phyloP scores from a whole-genome alignment of 2,113 vertebrate species.

The Oenanthe oenanthe region DNA sequence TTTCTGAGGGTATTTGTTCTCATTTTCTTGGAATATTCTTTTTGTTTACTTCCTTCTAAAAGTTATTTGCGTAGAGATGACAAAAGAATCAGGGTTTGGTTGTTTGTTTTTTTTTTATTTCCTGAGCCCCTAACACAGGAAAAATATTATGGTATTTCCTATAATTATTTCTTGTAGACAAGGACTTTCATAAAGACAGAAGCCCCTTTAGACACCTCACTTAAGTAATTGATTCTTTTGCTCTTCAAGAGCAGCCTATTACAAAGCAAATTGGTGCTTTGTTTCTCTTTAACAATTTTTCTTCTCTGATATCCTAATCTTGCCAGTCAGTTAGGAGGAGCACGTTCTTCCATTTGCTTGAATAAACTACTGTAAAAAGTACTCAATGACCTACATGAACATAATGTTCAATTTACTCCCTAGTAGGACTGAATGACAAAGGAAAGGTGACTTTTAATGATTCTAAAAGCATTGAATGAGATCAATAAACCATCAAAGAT shows the following conservation, averaged over 20 bases:
- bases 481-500: conserved; percentile 72
- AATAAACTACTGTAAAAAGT: conserved; percentile 65
- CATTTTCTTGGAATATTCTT: neutral
- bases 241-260: conserved; percentile 13
- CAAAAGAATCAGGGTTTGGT: neutral
- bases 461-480: conserved; percentile 64
- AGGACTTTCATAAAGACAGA: conserved; percentile 16
- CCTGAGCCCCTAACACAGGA: neutral
- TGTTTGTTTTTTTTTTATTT: neutral
- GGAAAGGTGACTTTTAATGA: conserved; percentile 72
- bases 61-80: neutral
- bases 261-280: conserved; percentile 39
- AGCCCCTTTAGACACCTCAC: neutral
- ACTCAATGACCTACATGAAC: conserved; percentile 59
- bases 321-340: conserved; percentile 19
- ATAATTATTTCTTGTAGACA: neutral
- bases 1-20: neutral
- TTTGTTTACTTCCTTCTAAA: neutral
- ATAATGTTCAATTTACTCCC: conserved; percentile 63
- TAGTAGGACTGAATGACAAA: conserved; percentile 60
- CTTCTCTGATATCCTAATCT: conserved; percentile 34
- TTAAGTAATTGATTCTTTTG: conserved; percentile 27
- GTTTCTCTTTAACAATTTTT: conserved; percentile 33
- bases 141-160: neutral
- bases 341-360: conserved; percentile 1